Conservation (phyloP, 2,888 invertebrate species). For the Patella caerulea region DNA sequence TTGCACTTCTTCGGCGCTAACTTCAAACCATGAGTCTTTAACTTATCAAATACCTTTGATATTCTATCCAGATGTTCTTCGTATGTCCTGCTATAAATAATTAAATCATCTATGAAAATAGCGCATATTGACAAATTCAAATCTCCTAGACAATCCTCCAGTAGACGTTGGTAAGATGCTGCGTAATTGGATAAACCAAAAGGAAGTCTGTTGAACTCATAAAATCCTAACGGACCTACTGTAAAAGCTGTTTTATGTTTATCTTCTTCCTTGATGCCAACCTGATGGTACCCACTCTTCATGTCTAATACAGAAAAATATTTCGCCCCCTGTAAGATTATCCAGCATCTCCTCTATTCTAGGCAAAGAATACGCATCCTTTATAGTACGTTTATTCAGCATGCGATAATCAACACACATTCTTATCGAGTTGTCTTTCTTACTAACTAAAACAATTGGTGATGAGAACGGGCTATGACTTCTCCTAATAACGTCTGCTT, state of each 20-base stretch:
- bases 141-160: conserved; percentile 12
- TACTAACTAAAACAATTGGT: conserved; percentile 21
- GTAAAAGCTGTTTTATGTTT: no score
- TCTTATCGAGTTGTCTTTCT: conserved; percentile 20
- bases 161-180: no score
- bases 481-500: conserved; percentile 15
- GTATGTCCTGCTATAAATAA: background rate
- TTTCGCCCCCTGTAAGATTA: no score
- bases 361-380: background rate
- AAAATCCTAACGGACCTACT: conserved; percentile 11
- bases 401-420: conserved; percentile 26
- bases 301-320: no score
- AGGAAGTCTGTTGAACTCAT: conserved; percentile 24
- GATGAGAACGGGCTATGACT: conserved; percentile 21
- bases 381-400: conserved; percentile 11
- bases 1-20: conserved; percentile 6
- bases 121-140: no score
- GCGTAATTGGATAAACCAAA: conserved; percentile 27
- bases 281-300: no score
- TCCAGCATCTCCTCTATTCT: background rate
- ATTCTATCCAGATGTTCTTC: conserved; percentile 24
- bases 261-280: no score
- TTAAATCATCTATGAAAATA: no score
- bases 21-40: conserved; percentile 15
- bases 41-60: conserved; percentile 10